Evolutionary conservation across 37 sponge, comb jelly and placozoan genomes (phyloP).

Genomic region (Halichondria panicea): DNA sequence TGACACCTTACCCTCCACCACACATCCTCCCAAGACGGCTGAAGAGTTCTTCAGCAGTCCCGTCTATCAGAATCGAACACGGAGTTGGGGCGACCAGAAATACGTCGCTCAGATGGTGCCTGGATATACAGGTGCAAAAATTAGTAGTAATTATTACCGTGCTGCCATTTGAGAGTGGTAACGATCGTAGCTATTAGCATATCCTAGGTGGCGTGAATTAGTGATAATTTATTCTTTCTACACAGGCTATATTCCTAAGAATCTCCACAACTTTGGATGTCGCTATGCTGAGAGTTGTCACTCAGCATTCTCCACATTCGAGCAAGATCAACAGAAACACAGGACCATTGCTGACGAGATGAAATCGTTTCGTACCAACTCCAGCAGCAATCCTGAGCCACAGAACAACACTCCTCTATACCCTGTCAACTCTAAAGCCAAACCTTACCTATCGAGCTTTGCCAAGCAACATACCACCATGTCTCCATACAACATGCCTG

Average conservation of each 20-base stretch:
- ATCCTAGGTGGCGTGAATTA: neutral
- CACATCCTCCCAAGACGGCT: slow-evolving; percentile 1
- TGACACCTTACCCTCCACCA: slow-evolving; percentile 61
- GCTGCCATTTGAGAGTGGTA: neutral
- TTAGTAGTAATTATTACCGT: neutral
- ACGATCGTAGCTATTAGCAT: neutral
- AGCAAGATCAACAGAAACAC: slow-evolving; percentile 73
- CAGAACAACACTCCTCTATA: slow-evolving; percentile 68
- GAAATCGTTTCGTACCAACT: slow-evolving; percentile 8
- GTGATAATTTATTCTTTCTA: neutral
- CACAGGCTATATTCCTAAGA: slow-evolving; percentile 89
- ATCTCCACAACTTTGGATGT: slow-evolving; percentile 80
- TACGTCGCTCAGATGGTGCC: slow-evolving; percentile 86
- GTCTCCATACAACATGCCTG: slow-evolving; percentile 73
- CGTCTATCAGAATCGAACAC: slow-evolving; percentile 9
- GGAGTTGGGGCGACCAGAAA: slow-evolving; percentile 86
- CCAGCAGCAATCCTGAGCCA: slow-evolving; percentile 10
- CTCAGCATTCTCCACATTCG: slow-evolving; percentile 77
- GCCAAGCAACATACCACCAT: slow-evolving; percentile 77
- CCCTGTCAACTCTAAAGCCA: slow-evolving; percentile 47
- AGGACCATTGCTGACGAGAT: slow-evolving; percentile 48
- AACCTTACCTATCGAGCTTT: slow-evolving; percentile 60
- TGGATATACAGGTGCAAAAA: slow-evolving; percentile 84
- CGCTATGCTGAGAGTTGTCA: slow-evolving; percentile 92
- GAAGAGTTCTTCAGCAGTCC: slow-evolving; percentile 34